These are phyloP conservation scores for Graphium colonna DNA, from an alignment of 2,888 invertebrate genomes.

Conservation along the genomic window DNA sequence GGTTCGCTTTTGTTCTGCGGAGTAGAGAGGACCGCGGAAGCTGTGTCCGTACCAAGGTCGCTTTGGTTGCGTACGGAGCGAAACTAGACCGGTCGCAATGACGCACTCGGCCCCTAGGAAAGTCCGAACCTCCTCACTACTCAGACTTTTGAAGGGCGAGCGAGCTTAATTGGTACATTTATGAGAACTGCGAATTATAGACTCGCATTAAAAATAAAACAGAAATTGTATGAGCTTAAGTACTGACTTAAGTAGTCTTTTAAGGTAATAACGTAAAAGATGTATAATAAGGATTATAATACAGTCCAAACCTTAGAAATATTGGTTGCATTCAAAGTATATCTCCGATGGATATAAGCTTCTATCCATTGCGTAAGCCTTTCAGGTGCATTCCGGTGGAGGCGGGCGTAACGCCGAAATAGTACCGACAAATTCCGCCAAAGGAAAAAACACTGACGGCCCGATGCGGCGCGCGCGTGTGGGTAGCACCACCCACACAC, in stretches of 20 bases:
- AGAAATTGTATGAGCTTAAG: no score
- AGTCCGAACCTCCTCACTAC: slow-evolving; percentile 48
- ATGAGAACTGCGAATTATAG: neutral
- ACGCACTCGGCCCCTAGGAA: slow-evolving; percentile 41
- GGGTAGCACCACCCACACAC: slow-evolving; percentile 54
- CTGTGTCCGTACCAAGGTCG: slow-evolving; percentile 57
- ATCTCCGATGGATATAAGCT: no score
- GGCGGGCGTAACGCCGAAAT: no score
- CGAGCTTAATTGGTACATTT: neutral
- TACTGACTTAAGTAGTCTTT: no score
- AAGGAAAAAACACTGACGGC: slow-evolving; percentile 66
- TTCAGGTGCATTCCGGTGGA: slow-evolving; percentile 62
- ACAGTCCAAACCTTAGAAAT: no score
- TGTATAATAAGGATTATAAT: no score
- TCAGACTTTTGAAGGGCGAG: slow-evolving; percentile 59
- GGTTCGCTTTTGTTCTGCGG: slow-evolving; percentile 24
- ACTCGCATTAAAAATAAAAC: neutral
- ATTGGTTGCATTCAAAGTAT: no score
- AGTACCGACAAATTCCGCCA: slow-evolving; percentile 27
- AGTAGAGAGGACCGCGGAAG: slow-evolving; percentile 55
- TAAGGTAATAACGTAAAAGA: no score
- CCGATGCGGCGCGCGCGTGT: slow-evolving; percentile 55
- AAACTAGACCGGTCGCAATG: slow-evolving; percentile 29
- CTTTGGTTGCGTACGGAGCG: slow-evolving; percentile 37
- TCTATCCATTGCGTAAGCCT: slow-evolving; percentile 53